These are phyloP conservation scores for Spondyliosoma cantharus DNA, from an alignment of 2,797 vertebrate species.

Conservation along the genomic window DNA sequence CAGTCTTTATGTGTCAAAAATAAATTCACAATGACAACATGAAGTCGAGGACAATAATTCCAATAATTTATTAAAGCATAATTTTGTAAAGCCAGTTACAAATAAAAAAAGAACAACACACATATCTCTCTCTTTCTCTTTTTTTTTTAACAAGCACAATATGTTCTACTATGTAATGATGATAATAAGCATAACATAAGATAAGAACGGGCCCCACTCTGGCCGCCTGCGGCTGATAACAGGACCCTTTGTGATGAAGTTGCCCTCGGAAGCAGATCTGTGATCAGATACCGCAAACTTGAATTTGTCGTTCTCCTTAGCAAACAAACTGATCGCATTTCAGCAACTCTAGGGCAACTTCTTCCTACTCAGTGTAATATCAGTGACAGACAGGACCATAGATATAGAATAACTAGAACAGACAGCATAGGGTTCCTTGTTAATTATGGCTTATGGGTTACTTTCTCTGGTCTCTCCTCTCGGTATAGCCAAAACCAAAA, in stretches of 20 bases:
- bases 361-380: conserved; percentile 71
- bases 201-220: conserved; percentile 85
- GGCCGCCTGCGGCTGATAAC: conserved; percentile 93
- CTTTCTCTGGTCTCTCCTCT: conserved; percentile 29
- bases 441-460: conserved; percentile 71
- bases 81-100: conserved; percentile 96
- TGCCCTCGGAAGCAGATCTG: conserved; percentile 63
- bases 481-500: conserved; percentile 56
- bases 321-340: conserved; percentile 55
- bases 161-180: conserved; percentile 70
- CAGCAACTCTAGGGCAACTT: conserved; percentile 62
- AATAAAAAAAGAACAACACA: conserved; percentile 84
- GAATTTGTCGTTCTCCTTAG: conserved; percentile 1
- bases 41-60: conserved; percentile 75
- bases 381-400: conserved; percentile 76
- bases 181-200: conserved; percentile 77
- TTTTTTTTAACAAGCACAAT: conserved; percentile 81
- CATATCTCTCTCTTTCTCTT: conserved; percentile 75
- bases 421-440: conserved; percentile 41
- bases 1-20: conserved; percentile 3
- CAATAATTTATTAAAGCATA: conserved; percentile 96
- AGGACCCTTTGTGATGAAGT: conserved; percentile 82
- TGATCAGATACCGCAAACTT: conserved; percentile 48
- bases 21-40: conserved; percentile 38
- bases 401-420: conserved; percentile 63